phyloP scores from a whole-genome alignment of 1,140 invertebrate genomes.

The Prorops nasuta region DNA sequence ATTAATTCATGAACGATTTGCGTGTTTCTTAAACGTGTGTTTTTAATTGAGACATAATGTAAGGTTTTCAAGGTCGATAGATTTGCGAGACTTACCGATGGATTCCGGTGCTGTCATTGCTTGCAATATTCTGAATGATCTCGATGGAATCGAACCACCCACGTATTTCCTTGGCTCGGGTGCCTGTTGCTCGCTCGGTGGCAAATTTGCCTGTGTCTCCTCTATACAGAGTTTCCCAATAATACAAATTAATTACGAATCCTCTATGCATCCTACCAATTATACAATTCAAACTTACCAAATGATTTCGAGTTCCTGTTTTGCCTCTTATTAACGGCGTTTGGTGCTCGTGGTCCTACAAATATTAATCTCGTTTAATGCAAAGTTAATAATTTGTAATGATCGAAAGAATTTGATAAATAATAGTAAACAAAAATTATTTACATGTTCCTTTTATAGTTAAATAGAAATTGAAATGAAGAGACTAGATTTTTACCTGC shows the following conservation, averaged over 20 bases:
- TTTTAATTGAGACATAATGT: too few species aligned
- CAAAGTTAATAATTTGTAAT: background rate
- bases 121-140: constrained; percentile 82
- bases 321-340: constrained; percentile 39
- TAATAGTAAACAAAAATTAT: too few species aligned
- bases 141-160: constrained; percentile 80
- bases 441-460: too few species aligned
- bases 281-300: constrained; percentile 29
- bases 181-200: constrained; percentile 67
- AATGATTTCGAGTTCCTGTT: constrained; percentile 51
- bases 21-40: constrained; percentile 15
- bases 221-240: constrained; percentile 33
- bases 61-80: too few species aligned
- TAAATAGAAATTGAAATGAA: too few species aligned
- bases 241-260: background rate
- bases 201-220: constrained; percentile 59
- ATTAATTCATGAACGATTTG: constrained; percentile 33
- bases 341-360: constrained; percentile 37
- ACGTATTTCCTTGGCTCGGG: constrained; percentile 76
- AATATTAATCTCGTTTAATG: background rate
- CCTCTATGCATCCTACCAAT: background rate
- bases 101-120: constrained; percentile 72
- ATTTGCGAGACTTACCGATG: constrained; percentile 46
- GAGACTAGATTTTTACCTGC: constrained; percentile 8
- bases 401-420: too few species aligned